These are phyloP conservation scores for Barnardius zonarius DNA, from an alignment of 2,113 vertebrate genomes.

Conservation along the genomic window DNA sequence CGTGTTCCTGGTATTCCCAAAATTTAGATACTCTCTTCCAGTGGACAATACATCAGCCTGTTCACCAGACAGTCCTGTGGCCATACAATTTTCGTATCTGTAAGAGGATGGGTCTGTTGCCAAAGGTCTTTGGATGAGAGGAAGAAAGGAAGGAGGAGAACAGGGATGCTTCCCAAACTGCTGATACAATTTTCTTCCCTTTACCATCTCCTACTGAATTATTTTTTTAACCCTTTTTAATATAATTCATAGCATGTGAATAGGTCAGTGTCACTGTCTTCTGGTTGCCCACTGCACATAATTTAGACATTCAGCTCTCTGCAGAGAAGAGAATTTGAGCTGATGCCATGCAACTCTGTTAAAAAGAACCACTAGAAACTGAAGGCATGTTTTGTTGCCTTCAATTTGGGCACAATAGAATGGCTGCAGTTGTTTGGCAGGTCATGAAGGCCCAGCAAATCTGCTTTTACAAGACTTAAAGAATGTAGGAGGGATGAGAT, in stretches of 20 bases:
- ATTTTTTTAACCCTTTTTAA: neutral
- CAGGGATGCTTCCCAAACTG: neutral
- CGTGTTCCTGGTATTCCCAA: fast-evolving
- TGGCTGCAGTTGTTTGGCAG: neutral
- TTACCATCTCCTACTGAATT: neutral
- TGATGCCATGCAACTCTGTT: neutral
- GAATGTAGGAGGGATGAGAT: neutral
- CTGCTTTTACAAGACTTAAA: neutral
- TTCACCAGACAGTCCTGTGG: neutral
- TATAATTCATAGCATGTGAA: neutral
- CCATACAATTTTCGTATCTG: neutral
- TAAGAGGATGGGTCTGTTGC: neutral
- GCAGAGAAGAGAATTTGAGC: neutral
- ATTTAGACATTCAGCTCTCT: neutral
- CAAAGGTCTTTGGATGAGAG: neutral
- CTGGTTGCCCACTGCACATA: neutral
- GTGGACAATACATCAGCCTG: neutral
- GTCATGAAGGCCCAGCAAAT: neutral
- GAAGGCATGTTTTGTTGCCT: neutral
- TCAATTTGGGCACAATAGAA: neutral
- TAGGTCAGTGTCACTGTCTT: neutral
- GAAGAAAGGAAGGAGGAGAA: neutral
- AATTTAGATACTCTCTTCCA: neutral
- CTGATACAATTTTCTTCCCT: neutral
- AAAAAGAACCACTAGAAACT: neutral